Base-by-base conservation (phyloP, 2,113 vertebrate species). In the Sceloporus tristichus region DNA sequence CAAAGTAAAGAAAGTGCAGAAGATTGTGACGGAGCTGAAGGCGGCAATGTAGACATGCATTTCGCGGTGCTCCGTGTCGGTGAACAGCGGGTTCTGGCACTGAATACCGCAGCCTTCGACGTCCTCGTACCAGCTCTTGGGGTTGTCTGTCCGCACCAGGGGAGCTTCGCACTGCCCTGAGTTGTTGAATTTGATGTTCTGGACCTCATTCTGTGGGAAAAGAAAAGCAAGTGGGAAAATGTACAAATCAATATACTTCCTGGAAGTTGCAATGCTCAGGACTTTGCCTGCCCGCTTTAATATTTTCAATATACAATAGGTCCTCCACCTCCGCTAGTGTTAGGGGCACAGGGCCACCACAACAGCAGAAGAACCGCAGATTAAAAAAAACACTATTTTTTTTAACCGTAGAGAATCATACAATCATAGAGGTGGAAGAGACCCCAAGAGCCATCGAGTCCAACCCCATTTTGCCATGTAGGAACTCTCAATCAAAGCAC, bases 71-170 rank as follows among this genome's bases (percentile, higher is more conserved):
- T 99, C 99, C 0, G 95, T 97, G 92, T 98, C 96, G 0, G 98
- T 99, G 97, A 98, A 99, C 2, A 99, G 97, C 0, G 99, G 99
- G 94, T 99, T 99, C 97, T 99, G 97, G 89, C 99, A 99, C 96
- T 99, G 99, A 96, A 99, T 98, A 4, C 98, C 99, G 0, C 99
- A 99, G 84, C 99, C 99, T 91, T 99, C 98, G 92, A 99, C 99
- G 0, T 99, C 98, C 92, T 99, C 98, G 25, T 99, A 99, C 99
- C 99, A 99, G 88, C 98, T 99, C 76, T 98, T 98, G 93, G 98
- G 98, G 92, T 99, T 99, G 94, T 99, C 98, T 0, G 99, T 99
- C 93, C 98, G 96, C 88, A 99, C 98, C 95, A 99, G 95, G 0
- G 99, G 99, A 0, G 97, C 97, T 92, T 99, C 99, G 0, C 99